phyloP scores from a whole-genome alignment of 2,797 vertebrate genomes.

The Tauraco hartlaubi region DNA sequence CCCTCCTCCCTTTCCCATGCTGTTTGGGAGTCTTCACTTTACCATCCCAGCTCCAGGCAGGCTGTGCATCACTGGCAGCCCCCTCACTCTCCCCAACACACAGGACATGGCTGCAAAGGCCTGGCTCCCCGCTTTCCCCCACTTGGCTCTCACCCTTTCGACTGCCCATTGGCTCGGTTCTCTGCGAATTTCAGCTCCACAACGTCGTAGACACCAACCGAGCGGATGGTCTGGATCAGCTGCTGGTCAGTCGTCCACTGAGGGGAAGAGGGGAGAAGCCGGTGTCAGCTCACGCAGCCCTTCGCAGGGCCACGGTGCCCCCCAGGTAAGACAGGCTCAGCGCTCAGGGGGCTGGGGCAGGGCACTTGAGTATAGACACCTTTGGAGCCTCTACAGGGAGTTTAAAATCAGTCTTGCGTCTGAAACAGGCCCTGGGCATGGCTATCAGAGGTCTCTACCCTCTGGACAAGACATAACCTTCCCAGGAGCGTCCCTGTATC shows the following conservation, averaged over 20 bases:
- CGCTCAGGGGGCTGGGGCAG: neutral
- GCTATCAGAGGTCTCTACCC: no score
- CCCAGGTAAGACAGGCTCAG: neutral
- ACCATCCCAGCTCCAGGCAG: neutral
- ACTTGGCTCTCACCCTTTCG: conserved; percentile 87
- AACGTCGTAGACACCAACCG: conserved; percentile 89
- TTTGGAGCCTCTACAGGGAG: neutral
- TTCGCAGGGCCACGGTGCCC: rapidly evolving
- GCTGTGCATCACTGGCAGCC: rapidly evolving
- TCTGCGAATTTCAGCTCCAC: conserved; percentile 93
- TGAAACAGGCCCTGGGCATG: rapidly evolving
- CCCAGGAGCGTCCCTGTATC: neutral
- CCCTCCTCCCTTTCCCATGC: neutral
- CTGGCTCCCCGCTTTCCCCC: neutral
- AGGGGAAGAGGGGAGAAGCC: neutral
- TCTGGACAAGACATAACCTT: neutral
- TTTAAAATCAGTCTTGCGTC: neutral
- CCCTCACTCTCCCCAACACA: neutral
- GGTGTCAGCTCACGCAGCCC: neutral
- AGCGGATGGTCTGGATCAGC: conserved; percentile 85
- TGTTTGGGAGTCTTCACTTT: neutral
- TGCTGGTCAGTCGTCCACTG: conserved; percentile 97
- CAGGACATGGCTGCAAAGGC: rapidly evolving
- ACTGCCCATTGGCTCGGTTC: conserved; percentile 94
- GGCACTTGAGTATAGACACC: neutral